phyloP scores from a whole-genome alignment of 1,140 invertebrate species.

The Psix sp. region DNA sequence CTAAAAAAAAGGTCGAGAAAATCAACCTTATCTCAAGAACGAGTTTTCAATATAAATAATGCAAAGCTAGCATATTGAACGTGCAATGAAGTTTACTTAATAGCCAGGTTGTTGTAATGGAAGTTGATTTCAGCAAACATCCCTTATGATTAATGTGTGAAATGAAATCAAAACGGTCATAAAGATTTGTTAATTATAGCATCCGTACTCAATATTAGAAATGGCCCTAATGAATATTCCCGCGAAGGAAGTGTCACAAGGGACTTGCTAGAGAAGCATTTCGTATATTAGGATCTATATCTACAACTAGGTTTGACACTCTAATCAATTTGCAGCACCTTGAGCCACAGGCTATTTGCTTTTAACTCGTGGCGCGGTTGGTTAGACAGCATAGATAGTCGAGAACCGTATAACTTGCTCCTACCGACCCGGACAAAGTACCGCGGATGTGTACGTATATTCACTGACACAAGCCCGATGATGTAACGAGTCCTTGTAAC shows the following conservation, averaged over 20 bases:
- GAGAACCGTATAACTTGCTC: slow-evolving; percentile 53
- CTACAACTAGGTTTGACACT: slow-evolving; percentile 58
- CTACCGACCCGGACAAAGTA: slow-evolving; percentile 26
- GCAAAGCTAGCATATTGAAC: too few relatives aligned
- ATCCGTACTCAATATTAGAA: slow-evolving; percentile 42
- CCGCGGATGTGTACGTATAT: slow-evolving; percentile 10
- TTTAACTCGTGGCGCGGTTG: slow-evolving; percentile 55
- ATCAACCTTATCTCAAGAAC: too few relatives aligned
- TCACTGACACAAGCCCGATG: slow-evolving; percentile 15
- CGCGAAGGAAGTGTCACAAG: slow-evolving; percentile 23
- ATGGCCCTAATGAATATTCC: slow-evolving; percentile 48
- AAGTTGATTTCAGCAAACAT: slow-evolving; percentile 3
- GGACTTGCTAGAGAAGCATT: slow-evolving; percentile 25
- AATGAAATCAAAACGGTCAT: slow-evolving; percentile 25
- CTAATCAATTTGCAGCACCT: slow-evolving; percentile 62
- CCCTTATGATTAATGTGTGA: slow-evolving; percentile 21
- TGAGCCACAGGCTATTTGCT: slow-evolving; percentile 60
- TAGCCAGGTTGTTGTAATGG: too few relatives aligned
- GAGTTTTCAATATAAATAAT: too few relatives aligned
- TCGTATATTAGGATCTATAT: slow-evolving; percentile 58
- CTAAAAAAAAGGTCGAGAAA: too few relatives aligned
- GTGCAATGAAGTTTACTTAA: too few relatives aligned
- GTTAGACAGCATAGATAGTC: slow-evolving; percentile 56
- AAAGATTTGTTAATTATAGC: slow-evolving; percentile 36
- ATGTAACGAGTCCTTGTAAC: slow-evolving; percentile 51